These are phyloP conservation scores for Pipistrellus kuhlii DNA, from an alignment of 2,797 vertebrate genomes.

Conservation along the genomic window DNA sequence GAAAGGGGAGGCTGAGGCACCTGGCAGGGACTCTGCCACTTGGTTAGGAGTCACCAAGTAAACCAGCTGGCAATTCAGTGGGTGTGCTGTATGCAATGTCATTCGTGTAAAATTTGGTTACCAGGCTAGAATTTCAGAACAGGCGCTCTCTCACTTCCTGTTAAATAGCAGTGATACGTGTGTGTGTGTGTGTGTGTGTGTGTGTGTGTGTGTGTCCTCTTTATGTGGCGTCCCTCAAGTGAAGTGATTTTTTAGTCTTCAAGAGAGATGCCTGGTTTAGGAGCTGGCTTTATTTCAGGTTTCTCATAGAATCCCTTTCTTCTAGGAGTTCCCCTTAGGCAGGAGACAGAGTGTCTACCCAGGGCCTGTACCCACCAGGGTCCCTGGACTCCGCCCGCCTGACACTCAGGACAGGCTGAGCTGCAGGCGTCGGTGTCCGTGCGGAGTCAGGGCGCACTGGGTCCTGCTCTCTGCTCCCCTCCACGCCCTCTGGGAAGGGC, in stretches of 20 bases:
- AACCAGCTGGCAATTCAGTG: not conserved
- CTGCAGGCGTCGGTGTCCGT: not conserved
- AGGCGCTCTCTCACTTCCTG: not conserved
- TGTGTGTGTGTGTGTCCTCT: not conserved
- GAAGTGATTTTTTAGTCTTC: not conserved
- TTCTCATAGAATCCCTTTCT: not conserved
- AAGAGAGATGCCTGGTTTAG: not conserved
- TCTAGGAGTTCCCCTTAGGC: not conserved
- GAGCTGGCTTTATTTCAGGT: conserved; percentile 15
- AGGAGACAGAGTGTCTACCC: not conserved
- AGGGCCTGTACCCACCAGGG: not conserved
- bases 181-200: not conserved
- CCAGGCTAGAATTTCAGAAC: conserved; percentile 2
- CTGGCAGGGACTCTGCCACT: not conserved
- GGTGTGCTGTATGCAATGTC: not conserved
- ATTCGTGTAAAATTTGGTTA: not conserved
- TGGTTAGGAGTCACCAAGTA: not conserved
- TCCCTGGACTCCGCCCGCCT: not conserved
- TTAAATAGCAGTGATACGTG: not conserved
- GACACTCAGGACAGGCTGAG: not conserved
- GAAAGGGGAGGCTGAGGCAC: not conserved
- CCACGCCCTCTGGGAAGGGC: not conserved
- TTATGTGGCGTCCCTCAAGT: not conserved
- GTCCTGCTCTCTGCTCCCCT: not conserved
- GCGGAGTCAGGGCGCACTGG: not conserved